Evolutionary conservation across 1,140 invertebrate species (phyloP).

Genomic region (Procambarus clarkii): DNA sequence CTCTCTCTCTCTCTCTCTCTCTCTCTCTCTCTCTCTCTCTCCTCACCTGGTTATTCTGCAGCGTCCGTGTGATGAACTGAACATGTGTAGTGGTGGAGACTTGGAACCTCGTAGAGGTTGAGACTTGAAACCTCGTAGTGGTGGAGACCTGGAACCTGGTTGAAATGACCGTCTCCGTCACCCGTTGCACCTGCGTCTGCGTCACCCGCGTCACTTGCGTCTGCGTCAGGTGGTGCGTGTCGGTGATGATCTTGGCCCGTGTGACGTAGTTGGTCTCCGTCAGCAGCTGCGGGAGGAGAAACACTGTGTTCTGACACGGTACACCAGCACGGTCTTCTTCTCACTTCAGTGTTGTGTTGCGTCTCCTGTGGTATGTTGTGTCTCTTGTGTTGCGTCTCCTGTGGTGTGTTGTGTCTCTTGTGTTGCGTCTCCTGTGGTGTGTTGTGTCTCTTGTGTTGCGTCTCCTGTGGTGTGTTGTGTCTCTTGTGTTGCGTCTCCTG

Average conservation of each 20-base stretch:
- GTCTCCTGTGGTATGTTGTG: no score
- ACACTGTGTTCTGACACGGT: no score
- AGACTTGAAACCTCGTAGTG: conserved; percentile 33
- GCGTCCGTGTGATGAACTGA: conserved; percentile 41
- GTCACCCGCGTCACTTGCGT: conserved; percentile 52
- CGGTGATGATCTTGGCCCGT: conserved; percentile 45
- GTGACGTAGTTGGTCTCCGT: conserved; percentile 59
- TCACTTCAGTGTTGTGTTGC: no score
- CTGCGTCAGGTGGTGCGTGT: conserved; percentile 55
- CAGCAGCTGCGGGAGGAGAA: conserved; percentile 18
- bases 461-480: no score
- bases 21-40: neutral
- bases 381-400: no score
- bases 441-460: no score
- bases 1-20: conserved; percentile 21
- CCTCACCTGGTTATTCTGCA: conserved; percentile 52
- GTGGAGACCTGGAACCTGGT: conserved; percentile 53
- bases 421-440: no score
- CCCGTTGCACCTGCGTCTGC: conserved; percentile 48
- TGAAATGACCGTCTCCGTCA: conserved; percentile 39
- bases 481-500: no score
- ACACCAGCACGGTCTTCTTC: no score
- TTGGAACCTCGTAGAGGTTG: conserved; percentile 35
- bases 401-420: no score
- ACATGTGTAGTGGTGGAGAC: conserved; percentile 41